Evolutionary conservation across 53 echinoderm and acorn worm species (phyloP), one percentile per base, ranked within the genome.

Genomic region (Stichopus horrens): DNA sequence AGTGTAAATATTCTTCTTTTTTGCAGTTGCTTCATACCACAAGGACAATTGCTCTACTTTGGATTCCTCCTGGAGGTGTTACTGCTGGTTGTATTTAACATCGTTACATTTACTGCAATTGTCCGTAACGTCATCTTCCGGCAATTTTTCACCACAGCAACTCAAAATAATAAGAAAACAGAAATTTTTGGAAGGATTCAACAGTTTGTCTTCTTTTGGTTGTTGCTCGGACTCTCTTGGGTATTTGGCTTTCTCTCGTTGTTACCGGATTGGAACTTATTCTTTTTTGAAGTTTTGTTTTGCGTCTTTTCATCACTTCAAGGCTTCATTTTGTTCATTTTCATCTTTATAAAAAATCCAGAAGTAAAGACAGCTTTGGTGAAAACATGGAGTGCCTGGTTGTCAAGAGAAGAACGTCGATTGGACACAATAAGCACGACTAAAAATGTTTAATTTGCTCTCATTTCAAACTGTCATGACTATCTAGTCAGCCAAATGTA

Each of bases 161-260:
- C 81, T 56, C 81, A 81, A 53, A 56, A 20, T 18, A 81, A 81
- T 21, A 81, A 81, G 81, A 81, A 21, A 21, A 22, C n/a, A 81
- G 81, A 81, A 22, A 57, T 81, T 8, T 56, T 56, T 10, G 56
- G 56, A 20, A 81, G 81, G 8, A 56, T 81, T 9, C 81, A 81
- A 55, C 80, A 79, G 9, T 79, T 79, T 57, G n/a, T 79, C 53
- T 79, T 79, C 6, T 79, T 79, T 56, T 79, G 80, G 80, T 16
- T 79, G 18, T 56, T 79, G 14, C 56, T 79, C 9, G 80, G 80
- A 16, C 80, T 79, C 56, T 79, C 80, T 5, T 79, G 80, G 80
- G 55, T 22, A 21, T 79, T 79, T n/a, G 80, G 80, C 52, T 79
- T 79, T 22, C 80, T 79, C 57, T 55, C 57, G 55, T 21, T 57